These are phyloP conservation scores for Troides oblongomaculatus DNA, from an alignment of 2,888 invertebrate species.

Conservation along the genomic window DNA sequence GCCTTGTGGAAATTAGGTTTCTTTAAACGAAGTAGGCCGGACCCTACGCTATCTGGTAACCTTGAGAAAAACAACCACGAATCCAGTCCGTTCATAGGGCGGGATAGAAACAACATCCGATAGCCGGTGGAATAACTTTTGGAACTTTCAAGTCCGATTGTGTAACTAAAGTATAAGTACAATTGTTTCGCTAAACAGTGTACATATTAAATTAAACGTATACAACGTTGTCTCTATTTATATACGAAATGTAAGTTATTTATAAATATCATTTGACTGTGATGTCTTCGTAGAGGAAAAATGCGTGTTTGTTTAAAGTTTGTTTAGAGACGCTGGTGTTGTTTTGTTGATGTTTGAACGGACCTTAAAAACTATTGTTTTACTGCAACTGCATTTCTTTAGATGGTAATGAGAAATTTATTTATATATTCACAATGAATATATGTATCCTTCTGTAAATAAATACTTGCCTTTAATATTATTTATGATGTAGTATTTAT, in stretches of 20 bases:
- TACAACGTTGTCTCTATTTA: slow-evolving; percentile 21
- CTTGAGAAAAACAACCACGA: slow-evolving; percentile 86
- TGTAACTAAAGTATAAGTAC: slow-evolving; percentile 38
- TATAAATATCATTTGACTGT: slow-evolving; percentile 68
- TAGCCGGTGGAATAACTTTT: slow-evolving; percentile 50
- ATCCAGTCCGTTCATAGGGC: slow-evolving; percentile 82
- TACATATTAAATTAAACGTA: slow-evolving; percentile 34
- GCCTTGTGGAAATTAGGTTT: slow-evolving; percentile 94
- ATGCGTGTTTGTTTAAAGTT: slow-evolving; percentile 56
- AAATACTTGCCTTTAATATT: slow-evolving; percentile 61
- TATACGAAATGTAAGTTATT: slow-evolving; percentile 37
- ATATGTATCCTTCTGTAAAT: slow-evolving; percentile 68
- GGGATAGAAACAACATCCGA: slow-evolving; percentile 71
- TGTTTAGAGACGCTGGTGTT: slow-evolving; percentile 52
- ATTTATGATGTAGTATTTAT: slow-evolving; percentile 64
- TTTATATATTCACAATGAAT: slow-evolving; percentile 54
- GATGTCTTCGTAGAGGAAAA: slow-evolving; percentile 77
- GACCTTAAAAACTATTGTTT: slow-evolving; percentile 37
- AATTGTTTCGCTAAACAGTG: slow-evolving; percentile 33
- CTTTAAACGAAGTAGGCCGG: slow-evolving; percentile 92
- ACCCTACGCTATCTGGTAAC: slow-evolving; percentile 90
- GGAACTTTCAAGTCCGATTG: slow-evolving; percentile 34
- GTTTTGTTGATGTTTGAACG: slow-evolving; percentile 67
- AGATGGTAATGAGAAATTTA: slow-evolving; percentile 54
- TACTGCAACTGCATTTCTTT: slow-evolving; percentile 64